Base-by-base conservation (phyloP, 2,797 vertebrate species). In the Oryzias sinensis region DNA sequence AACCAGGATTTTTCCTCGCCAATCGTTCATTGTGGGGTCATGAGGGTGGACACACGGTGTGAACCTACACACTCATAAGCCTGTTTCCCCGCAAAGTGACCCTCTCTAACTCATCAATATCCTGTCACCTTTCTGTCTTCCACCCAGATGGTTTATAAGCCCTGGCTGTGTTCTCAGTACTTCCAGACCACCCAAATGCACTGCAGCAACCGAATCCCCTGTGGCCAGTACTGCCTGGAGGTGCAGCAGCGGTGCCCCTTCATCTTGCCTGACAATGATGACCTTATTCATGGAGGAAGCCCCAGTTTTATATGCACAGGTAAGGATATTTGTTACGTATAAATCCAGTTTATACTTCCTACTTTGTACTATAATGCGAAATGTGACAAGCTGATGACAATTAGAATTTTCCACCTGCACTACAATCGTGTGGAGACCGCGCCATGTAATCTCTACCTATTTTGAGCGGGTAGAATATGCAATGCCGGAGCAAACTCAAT, bases 261-360 rank as follows among this genome's bases (percentile, higher is more conserved):
- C 88, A 94, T 99, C 90, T 88, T 99, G 93, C 97, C 97, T 66
- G 97, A 99, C 92, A 98, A 98, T 17, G 96, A 98, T 77, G 97
- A 98, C 91, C 94, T 99, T 87, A 94, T 98, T 89, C 96, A 99
- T 24, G 97, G 97, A 91, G 97, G 97, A 91, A 94, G 96, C 89
- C 97, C 97, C 89, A 99, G 97, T 92, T 99, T 99, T 95, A 96
- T 98, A 95, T 99, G 97, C 91, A 96, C 97, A 97, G 97, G 97
- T 99, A 93, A 27, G 57, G 56, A 60, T 17, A 44, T 49, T 3
- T 42, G 33, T 24, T 22, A 20, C 3, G n/a, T 13, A 41, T 0
- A 50, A 25, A 20, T 50, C 11, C 3, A 49, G 18, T 52, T 47
- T 16, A 25, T 65, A 27, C 9, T 20, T 52, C n/a, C 47, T 18